Base-by-base conservation (phyloP, 2,888 invertebrate genomes). In the Apantesis nais region DNA sequence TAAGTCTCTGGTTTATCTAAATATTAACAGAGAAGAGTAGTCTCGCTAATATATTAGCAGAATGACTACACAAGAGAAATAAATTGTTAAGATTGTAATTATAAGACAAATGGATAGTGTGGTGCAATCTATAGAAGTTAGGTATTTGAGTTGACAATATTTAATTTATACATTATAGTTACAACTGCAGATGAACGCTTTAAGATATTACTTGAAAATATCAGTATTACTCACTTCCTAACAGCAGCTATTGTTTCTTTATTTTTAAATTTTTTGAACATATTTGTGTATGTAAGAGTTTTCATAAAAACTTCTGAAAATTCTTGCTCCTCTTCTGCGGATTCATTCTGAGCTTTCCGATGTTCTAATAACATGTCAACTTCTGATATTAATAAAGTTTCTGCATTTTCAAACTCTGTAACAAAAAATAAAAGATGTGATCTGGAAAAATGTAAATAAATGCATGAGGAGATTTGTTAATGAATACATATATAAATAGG, bases 291-390 rank as follows among this genome's bases (percentile, higher is more conserved):
- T 62, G 98, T 98, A 39, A 99, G 96, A 0, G 99, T 99, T 91
- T 99, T 99, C 97, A 99, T 98, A 89, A 99, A 99, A 14, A 99
- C 99, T 91, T 99, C 99, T 0, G 99, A 99, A 89, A 99, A 98
- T 91, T 99, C 99, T 91, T 99, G 99, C 88, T 99, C 99, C 85
- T 99, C 99, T 89, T 99, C 99, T 4, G 99, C 99, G 44, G 98
- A 98, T 92, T 99, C 99, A 91, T 99, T 99, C 92, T 99, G 99
- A 52, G 98, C 98, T 91, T 99, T 99, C 68, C 99, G 96, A 92
- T 99, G 99, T 88, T 99, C 99, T 84, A 99, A 92, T 83, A 99
- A 95, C 98, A 99, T 99, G 88, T 98, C 98, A 0, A 99, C 99
- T 95, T 99, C 99, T 4, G 99, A 99, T 89, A 99, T 99, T 68